Evolutionary conservation across 2,797 vertebrate genomes (phyloP), one percentile per base, ranked within the genome.

Genomic region (Onychomys arenicola): DNA sequence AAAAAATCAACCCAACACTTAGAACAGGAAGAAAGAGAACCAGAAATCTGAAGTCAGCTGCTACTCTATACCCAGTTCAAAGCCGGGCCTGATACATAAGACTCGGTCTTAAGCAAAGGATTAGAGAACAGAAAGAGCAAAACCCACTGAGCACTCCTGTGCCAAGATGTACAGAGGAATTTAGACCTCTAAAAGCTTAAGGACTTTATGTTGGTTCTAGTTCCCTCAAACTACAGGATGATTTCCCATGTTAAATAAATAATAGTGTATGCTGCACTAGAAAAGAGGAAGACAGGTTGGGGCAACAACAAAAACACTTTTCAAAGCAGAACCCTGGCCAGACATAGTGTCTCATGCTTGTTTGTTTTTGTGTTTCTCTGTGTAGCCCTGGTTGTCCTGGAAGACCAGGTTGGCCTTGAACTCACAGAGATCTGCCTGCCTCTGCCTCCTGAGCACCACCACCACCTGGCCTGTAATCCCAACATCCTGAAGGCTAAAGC

Each of bases 241-340:
- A 37, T 52, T 84, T 77, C 16, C 76, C 46, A 17, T 85, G 84
- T 83, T 61, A 92, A 90, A 77, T 40, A 89, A 40, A 73, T 40
- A 89, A 49, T 25, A 21, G 14, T 61, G 6, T 32, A 3, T 71
- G 65, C 27, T 93, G 13, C 55, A 25, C n/a, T 61, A 49, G n/a
- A 76, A 94, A 90, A 5, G 8, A 63, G 61, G 23, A 77, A 19
- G 59, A 76, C 0, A n/a, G 37, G 13, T 17, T 5, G 43, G 17
- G 10, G n/a, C 46, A 17, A 86, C 85, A 52, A 13, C 49, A 61
- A 78, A 95, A 63, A 92, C 77, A 67, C 3, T 82, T 82, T 82
- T 90, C 89, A 85, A 63, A 94, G 73, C 65, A 88, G 91, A 93
- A 81, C 43, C 82, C 52, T 52, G 52, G 52, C 52, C 52, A 52